Evolutionary conservation across 2,113 vertebrate genomes (phyloP), one percentile per base, ranked within the genome.

Genomic region (Lepus europaeus): DNA sequence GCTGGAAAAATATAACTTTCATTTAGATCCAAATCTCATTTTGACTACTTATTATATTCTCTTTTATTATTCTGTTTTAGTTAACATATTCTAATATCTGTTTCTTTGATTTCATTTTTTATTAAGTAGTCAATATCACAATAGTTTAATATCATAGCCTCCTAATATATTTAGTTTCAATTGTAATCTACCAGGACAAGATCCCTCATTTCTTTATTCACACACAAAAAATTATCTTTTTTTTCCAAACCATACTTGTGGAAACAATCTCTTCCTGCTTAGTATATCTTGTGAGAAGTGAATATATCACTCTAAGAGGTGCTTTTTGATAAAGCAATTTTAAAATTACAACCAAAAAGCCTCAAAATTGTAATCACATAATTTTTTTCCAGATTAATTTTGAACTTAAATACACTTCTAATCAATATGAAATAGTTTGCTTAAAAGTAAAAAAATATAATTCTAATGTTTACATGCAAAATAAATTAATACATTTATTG

Each of bases 51-150:
- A 61, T 61, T 45, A 45, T 80, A 23, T 27, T 3, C 61, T 88
- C 73, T 85, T 39, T 36, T 39, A 11, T 92, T 61, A 74, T 39
- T 61, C 4, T 70, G 12, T 51, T 69, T 79, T 53, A 7, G 3
- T 33, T 76, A 76, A 0, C 63, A 82, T 29, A 86, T 56, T 78
- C 23, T 92, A 13, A 25, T 66, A 66, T 77, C 6, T 91, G 1
- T 74, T 79, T 88, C 64, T 91, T 85, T 74, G 27, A 63, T 88
- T 39, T 84, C 39, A 84, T 8, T 31, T 83, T 91, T 93, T 83
- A 74, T n/a, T 27, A 29, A 90, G 31, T 9, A 51, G 10, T 4
- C 27, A 22, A 22, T 31, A 56, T 53, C 64, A 87, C 11, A 70
- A 7, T 36, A 5, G 12, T 33, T 84, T 69, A 61, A 63, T 64